Percentiles rank a stretch among this genome's conserved stretches.
phyloP scores from a whole-genome alignment of 1,140 invertebrate genomes.

The Trichomalopsis sarcophagae region DNA sequence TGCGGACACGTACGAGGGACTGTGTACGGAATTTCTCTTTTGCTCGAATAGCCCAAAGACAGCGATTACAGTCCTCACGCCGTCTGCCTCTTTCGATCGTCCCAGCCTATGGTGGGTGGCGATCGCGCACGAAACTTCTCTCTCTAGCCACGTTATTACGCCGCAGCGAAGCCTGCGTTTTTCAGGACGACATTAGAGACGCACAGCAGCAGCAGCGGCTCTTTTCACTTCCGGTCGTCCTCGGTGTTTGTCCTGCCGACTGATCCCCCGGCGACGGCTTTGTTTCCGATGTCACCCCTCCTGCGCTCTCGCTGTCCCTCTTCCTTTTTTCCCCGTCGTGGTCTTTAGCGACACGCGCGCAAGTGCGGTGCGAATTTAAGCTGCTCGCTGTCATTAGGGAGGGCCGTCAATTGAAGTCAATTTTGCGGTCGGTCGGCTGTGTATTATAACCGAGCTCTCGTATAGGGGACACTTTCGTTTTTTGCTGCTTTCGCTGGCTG shows the following conservation, averaged over 20 bases:
- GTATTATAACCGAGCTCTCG: not conserved
- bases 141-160: conserved; percentile 5
- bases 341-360: conserved; percentile 1
- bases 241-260: not conserved
- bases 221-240: conserved; percentile 16
- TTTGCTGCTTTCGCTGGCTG: not conserved
- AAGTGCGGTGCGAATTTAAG: conserved; percentile 1
- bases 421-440: conserved; percentile 25
- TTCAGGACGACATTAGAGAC: conserved; percentile 13
- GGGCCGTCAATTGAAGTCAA: conserved; percentile 14
- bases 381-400: conserved; percentile 8
- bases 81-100: not conserved
- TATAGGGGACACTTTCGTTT: not conserved
- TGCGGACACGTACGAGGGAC: too few species aligned
- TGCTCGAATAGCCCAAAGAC: too few species aligned
- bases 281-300: conserved; percentile 2
- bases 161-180: not conserved
- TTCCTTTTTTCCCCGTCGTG: not conserved
- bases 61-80: too few species aligned
- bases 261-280: conserved; percentile 1
- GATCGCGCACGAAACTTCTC: conserved; percentile 11
- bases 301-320: not conserved
- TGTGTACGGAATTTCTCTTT: too few species aligned
- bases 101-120: too few species aligned
- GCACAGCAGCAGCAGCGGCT: not conserved